Evolutionary conservation across 2,797 vertebrate species (phyloP).

Genomic region (Malacoctenus gilli): DNA sequence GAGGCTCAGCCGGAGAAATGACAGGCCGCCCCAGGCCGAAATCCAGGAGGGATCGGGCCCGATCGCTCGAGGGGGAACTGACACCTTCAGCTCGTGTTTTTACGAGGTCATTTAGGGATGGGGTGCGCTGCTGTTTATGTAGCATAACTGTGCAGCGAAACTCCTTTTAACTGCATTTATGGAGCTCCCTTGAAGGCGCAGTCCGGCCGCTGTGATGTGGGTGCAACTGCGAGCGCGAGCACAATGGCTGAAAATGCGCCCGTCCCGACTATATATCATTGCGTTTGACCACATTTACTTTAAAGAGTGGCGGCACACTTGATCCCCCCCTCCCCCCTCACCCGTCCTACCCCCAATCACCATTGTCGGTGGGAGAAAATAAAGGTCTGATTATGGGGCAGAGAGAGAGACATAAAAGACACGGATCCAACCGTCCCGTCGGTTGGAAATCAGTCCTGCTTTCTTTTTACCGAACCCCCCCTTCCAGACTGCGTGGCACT

Average conservation of each 20-base stretch:
- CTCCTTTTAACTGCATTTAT: constrained; percentile 48
- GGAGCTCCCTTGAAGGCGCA: constrained; percentile 38
- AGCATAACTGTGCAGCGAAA: constrained; percentile 49
- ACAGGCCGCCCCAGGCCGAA: constrained; percentile 45
- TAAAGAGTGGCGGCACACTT: constrained; percentile 61
- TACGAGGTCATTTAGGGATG: constrained; percentile 65
- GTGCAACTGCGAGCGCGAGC: constrained; percentile 40
- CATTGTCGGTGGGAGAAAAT: constrained; percentile 47
- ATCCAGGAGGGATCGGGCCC: constrained; percentile 39
- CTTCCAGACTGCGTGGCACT: constrained; percentile 80
- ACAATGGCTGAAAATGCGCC: constrained; percentile 43
- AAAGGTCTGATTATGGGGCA: constrained; percentile 67
- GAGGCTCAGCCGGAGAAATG: constrained; percentile 50
- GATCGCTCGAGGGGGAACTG: constrained; percentile 57
- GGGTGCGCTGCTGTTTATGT: constrained; percentile 51
- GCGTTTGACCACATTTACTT: constrained; percentile 63
- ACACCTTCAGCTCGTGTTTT: constrained; percentile 64
- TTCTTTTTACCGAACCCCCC: constrained; percentile 72
- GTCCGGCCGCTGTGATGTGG: constrained; percentile 53
- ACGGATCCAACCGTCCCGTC: constrained; percentile 67
- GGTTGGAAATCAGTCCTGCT: constrained; percentile 74
- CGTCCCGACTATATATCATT: constrained; percentile 54
- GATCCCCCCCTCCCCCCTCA: too few species aligned
- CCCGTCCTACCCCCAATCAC: constrained; percentile 70
- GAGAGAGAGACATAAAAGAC: constrained; percentile 67